Evolutionary conservation across 2,797 vertebrate genomes (phyloP), one percentile per base, ranked within the genome.

Genomic region (Gila robusta): DNA sequence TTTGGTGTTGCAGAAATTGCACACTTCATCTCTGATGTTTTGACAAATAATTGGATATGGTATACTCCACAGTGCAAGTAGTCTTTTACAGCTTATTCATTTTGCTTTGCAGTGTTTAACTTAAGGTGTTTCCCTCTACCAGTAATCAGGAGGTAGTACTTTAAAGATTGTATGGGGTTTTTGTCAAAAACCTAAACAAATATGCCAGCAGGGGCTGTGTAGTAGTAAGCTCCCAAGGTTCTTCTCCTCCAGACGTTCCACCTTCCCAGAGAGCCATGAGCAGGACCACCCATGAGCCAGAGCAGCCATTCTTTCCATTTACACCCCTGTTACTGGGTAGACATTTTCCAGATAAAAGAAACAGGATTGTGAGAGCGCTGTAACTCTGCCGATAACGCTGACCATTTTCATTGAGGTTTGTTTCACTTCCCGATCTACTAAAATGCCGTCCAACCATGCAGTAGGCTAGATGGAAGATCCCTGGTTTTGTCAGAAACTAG

Each of bases 211-310:
- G 28, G 28, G 76, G 39, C 79, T 73, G 59, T 66, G 41, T 49
- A 85, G 85, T 52, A 71, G 41, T 26, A 28, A 62, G 74, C 59
- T 85, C 80, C 71, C 66, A 54, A 66, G 82, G 85, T 85, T 88
- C 81, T 54, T 83, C 82, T 90, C 28, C 72, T 82, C 56, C 73
- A 88, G 84, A 87, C 84, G 76, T 71, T 86, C 77, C 83, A 71
- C 85, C 86, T 87, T 79, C 84, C 74, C 82, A 87, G 74, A 85
- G 76, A 89, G 86, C 72, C 78, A 49, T 85, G 86, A 89, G 89
- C 82, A 44, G 62, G 91, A 91, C 91, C 92, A 91, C 91, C 92
- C 90, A 86, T 89, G 87, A 88, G 87, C 66, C 79, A 9, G 19
- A 47, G 6, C 35, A 77, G 82, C 78, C 21, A 9, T 44, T 81